These are phyloP conservation scores for Oscheius sp. DNA, from an alignment of 1,140 invertebrate species.

Conservation along the genomic window DNA sequence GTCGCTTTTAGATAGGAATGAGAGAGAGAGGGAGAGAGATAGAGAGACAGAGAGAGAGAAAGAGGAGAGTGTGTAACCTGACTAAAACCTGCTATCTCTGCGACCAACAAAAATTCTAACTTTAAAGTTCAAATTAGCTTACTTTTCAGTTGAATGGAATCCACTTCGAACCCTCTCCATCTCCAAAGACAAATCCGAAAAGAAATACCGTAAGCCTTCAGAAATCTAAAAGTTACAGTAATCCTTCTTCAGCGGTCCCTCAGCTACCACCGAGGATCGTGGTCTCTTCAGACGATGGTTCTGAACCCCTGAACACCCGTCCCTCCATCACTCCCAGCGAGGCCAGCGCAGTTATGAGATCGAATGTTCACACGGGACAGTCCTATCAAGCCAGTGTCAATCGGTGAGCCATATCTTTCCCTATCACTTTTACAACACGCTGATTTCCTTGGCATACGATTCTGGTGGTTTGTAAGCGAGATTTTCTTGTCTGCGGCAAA, in stretches of 20 bases:
- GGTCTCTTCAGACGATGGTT: conserved; percentile 12
- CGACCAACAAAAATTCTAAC: not conserved
- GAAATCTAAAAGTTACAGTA: not conserved
- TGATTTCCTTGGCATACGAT: too few species aligned
- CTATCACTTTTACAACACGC: not conserved
- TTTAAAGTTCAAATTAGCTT: too few species aligned
- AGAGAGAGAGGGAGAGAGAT: too few species aligned
- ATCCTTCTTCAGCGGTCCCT: not conserved
- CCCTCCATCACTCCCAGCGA: conserved; percentile 28
- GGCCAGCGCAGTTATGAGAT: conserved; percentile 23
- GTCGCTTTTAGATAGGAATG: too few species aligned
- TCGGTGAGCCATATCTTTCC: conserved; percentile 2
- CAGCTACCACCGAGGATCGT: conserved; percentile 13
- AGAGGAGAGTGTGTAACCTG: too few species aligned
- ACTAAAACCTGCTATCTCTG: too few species aligned
- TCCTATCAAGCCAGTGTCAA: conserved; percentile 34
- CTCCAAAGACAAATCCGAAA: conserved; percentile 7
- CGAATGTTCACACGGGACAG: conserved; percentile 10
- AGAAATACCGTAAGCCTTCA: not conserved
- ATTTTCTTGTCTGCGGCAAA: too few species aligned
- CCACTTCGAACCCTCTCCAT: conserved; percentile 22
- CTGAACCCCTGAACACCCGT: conserved; percentile 7
- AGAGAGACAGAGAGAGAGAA: too few species aligned
- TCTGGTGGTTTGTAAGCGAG: too few species aligned
- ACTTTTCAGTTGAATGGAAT: conserved; percentile 21